Conservation (phyloP, 1,140 invertebrate species). For the Drosophila parvula region DNA sequence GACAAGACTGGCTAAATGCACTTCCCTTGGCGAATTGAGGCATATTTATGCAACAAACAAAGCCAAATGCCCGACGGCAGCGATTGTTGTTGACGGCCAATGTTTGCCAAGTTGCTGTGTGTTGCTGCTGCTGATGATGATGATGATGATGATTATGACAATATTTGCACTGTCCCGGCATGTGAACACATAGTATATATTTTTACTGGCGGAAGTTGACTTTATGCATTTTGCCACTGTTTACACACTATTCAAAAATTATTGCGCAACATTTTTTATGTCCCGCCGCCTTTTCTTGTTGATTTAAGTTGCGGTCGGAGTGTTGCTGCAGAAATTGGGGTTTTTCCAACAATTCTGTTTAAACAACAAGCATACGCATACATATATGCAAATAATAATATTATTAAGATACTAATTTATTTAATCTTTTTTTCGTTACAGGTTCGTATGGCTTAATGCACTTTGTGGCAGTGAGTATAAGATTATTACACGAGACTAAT, state of each 20-base stretch:
- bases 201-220: constrained; percentile 74
- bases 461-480: constrained; percentile 8
- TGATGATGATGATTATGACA: constrained; percentile 78
- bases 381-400: constrained; percentile 41
- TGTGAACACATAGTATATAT: constrained; percentile 47
- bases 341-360: constrained; percentile 37
- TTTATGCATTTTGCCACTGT: constrained; percentile 79
- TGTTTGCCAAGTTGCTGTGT: neutral
- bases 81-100: constrained; percentile 18
- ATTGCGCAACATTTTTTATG: constrained; percentile 72
- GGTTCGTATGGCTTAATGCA: constrained; percentile 51
- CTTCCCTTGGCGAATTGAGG: constrained; percentile 23
- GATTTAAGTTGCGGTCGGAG: constrained; percentile 30
- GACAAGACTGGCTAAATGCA: constrained; percentile 30
- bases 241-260: constrained; percentile 81
- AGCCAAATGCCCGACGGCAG: constrained; percentile 52
- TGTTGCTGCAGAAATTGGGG: constrained; percentile 18
- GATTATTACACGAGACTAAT: constrained; percentile 16
- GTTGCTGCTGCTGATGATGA: constrained; percentile 6
- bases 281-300: constrained; percentile 19
- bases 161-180: constrained; percentile 67
- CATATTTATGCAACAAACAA: constrained; percentile 58
- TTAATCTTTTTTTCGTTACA: constrained; percentile 61
- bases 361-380: too few relatives aligned
- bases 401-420: constrained; percentile 42